A percentile compares a stretch with the other conserved stretches of the same genome.
Conservation (phyloP, 2,113 vertebrate genomes). For the Rhynchomys soricoides region DNA sequence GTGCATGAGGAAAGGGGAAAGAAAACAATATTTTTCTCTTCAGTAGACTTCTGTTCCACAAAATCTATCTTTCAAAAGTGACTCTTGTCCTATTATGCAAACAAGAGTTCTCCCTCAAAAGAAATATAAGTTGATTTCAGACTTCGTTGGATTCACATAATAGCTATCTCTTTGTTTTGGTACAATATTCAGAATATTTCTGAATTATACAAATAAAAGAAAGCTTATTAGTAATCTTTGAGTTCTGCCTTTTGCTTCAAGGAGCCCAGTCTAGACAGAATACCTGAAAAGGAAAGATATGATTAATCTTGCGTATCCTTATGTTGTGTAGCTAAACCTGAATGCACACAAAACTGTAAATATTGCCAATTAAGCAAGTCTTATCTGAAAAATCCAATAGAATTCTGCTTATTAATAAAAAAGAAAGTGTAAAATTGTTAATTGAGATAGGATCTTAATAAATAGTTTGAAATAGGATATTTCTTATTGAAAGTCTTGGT, state of each 20-base stretch:
- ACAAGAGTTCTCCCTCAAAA: neutral
- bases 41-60: neutral
- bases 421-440: neutral
- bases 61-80: neutral
- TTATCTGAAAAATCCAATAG: neutral
- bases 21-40: neutral
- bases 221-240: neutral
- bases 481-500: neutral
- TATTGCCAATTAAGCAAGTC: neutral
- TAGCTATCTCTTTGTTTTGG: neutral
- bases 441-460: neutral
- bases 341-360: neutral
- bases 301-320: neutral
- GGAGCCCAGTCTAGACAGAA: neutral
- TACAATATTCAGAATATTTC: neutral
- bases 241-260: neutral
- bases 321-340: neutral
- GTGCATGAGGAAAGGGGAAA: neutral
- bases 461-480: neutral
- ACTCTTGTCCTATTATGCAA: neutral
- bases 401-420: neutral
- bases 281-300: neutral
- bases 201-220: neutral
- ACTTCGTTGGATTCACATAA: neutral
- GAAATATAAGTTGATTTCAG: neutral